phyloP scores from a whole-genome alignment of 2,888 invertebrate species.

The Heteromurus nitidus region DNA sequence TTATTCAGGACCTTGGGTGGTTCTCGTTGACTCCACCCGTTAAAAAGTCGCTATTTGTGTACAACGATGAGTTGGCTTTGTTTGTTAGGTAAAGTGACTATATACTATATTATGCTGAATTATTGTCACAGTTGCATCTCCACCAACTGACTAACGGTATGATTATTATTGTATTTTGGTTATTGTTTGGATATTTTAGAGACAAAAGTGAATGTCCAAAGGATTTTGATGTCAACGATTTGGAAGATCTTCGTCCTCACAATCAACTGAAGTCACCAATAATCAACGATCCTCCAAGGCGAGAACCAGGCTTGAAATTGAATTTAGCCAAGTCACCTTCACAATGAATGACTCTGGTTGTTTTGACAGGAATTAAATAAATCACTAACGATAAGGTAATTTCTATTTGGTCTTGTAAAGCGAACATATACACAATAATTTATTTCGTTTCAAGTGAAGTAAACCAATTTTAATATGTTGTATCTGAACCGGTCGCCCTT shows the following conservation, averaged over 20 bases:
- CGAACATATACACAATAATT: too few relatives aligned
- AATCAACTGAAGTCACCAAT: conserved; percentile 15
- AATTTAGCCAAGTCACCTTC: conserved; percentile 41
- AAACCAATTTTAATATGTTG: too few relatives aligned
- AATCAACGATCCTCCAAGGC: conserved; percentile 3
- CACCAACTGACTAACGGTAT: too few relatives aligned
- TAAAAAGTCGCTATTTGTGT: conserved; percentile 62
- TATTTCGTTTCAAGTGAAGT: too few relatives aligned
- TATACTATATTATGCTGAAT: not conserved
- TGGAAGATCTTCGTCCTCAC: conserved; percentile 39
- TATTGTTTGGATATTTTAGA: not conserved
- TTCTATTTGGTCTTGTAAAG: too few relatives aligned
- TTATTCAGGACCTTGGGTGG: conserved; percentile 57
- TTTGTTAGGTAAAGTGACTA: conserved; percentile 54
- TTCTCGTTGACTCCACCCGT: conserved; percentile 48
- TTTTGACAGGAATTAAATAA: too few relatives aligned
- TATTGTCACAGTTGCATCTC: not conserved
- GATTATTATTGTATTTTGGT: not conserved
- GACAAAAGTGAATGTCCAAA: conserved; percentile 42
- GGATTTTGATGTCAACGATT: conserved; percentile 29
- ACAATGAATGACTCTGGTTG: too few relatives aligned
- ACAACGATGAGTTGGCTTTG: conserved; percentile 66
- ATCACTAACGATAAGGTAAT: too few relatives aligned
- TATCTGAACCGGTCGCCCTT: too few relatives aligned
- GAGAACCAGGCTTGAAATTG: conserved; percentile 56